Percentiles rank a stretch among this genome's conserved stretches.
Evolutionary conservation across 2,113 vertebrate genomes (phyloP).

Genomic region (Diphyllodes magnificus): DNA sequence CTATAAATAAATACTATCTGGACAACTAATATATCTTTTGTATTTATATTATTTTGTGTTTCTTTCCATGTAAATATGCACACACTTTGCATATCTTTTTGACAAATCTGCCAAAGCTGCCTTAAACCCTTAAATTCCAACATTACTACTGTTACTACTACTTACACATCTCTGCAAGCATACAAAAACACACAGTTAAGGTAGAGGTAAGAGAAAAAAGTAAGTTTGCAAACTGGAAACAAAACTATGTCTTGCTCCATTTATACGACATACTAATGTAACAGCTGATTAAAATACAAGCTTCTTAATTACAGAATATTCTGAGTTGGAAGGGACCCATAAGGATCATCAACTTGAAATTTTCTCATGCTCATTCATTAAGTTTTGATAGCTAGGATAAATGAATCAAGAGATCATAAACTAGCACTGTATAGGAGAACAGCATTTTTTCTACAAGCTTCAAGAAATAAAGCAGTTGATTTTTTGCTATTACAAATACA

Average conservation of each 20-base stretch:
- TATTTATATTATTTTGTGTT: not conserved
- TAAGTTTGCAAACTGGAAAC: not conserved
- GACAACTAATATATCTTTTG: not conserved
- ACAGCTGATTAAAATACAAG: not conserved
- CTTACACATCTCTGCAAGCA: not conserved
- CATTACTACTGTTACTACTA: not conserved
- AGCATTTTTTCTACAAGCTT: not conserved
- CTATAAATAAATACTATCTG: not conserved
- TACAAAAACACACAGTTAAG: not conserved
- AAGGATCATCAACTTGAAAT: not conserved
- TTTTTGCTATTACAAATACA: not conserved
- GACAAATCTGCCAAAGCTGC: not conserved
- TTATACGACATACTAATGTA: not conserved
- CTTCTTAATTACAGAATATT: not conserved
- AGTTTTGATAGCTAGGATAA: not conserved
- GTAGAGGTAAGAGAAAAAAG: not conserved
- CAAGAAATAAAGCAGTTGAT: not conserved
- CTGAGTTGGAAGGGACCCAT: not conserved
- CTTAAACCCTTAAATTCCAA: not conserved
- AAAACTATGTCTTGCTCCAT: not conserved
- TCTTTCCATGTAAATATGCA: not conserved
- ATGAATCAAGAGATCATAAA: not conserved
- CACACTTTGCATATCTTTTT: not conserved
- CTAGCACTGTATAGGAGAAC: not conserved
- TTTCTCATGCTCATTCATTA: not conserved